Base-by-base conservation (phyloP, 2,113 vertebrate genomes). In the Neodontobutis hainanensis region DNA sequence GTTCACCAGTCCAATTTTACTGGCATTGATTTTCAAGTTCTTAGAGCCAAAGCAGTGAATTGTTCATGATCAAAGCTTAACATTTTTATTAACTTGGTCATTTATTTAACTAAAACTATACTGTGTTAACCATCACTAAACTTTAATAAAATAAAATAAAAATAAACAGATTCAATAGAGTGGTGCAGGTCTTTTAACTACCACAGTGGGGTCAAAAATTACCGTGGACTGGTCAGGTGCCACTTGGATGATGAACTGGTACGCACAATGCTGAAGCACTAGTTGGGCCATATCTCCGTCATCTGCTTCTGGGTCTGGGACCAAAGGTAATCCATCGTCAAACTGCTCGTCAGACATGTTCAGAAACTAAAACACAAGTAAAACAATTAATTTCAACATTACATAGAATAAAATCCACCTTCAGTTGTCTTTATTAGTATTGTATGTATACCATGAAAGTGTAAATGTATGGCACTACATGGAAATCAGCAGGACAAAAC, bases 201-300 rank as follows among this genome's bases (percentile, higher is more conserved):
- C 6, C 42, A 43, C 10, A 8, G 42, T 43, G 42, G 47, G 15
- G 42, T 5, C 43, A 3, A 62, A 65, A 2, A 6, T 82, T 89
- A 92, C 87, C 82, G 73, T 52, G 6, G 81, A 49, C 52, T 88
- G 87, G 60, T 92, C 91, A 4, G 89, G 87, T 15, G 84, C 82
- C 12, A 93, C 80, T 78, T 93, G 91, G 47, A 93, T 90, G 78
- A 93, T 87, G 73, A 92, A 88, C 79, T 91, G 90, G 73, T 91
- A 93, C 11, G 87, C 49, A 64, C 91, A 93, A 15, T 92, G 85
- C 32, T 91, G 92, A 34, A 92, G 50, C 9, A 87, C 35, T 70
- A 92, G 43, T 51, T 83, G 73, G 46, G 66, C 83, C 70, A 90
- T 63, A 11, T 92, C 88, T 2, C 65, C 46, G 0, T 90, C 88